These are phyloP conservation scores for Pipa parva DNA, from an alignment of 2,113 vertebrate genomes.

Conservation along the genomic window DNA sequence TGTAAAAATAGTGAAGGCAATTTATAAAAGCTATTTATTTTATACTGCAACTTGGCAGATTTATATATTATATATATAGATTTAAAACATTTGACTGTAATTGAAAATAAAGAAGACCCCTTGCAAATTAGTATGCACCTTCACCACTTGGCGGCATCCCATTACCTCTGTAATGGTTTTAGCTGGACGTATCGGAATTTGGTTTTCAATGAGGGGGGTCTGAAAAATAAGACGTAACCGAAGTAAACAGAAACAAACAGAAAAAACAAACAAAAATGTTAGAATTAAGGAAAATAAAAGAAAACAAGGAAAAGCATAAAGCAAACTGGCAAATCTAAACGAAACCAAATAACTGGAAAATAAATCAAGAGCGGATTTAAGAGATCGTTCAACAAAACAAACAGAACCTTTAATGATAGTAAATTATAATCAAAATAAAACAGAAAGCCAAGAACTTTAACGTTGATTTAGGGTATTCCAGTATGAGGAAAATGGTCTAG, in stretches of 20 bases:
- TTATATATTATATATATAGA: too few species aligned
- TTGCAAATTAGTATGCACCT: conserved; percentile 42
- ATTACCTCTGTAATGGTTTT: conserved; percentile 85
- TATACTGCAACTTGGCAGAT: conserved; percentile 18
- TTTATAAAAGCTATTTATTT: too few species aligned
- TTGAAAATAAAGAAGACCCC: background rate
- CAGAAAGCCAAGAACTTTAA: conserved; percentile 10
- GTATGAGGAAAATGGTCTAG: background rate
- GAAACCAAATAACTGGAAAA: background rate
- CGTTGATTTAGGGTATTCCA: background rate
- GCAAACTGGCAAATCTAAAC: conserved; percentile 15
- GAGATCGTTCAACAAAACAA: background rate
- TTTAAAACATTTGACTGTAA: too few species aligned
- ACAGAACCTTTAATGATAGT: background rate
- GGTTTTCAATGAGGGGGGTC: conserved; percentile 83
- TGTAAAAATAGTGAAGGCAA: conserved; percentile 47
- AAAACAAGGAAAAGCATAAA: conserved; percentile 15
- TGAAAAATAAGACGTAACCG: conserved; percentile 82
- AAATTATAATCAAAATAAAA: conserved; percentile 17
- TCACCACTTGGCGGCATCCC: conserved; percentile 52
- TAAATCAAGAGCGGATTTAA: background rate
- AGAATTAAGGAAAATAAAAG: too few species aligned
- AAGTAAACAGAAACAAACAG: conserved; percentile 52
- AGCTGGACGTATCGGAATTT: conserved; percentile 72
- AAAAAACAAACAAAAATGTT: conserved; percentile 20